A percentile compares a stretch with the other conserved stretches of the same genome.
These are phyloP conservation scores for Cheirogaleus major DNA, from an alignment of 2,797 vertebrate genomes.

Conservation along the genomic window DNA sequence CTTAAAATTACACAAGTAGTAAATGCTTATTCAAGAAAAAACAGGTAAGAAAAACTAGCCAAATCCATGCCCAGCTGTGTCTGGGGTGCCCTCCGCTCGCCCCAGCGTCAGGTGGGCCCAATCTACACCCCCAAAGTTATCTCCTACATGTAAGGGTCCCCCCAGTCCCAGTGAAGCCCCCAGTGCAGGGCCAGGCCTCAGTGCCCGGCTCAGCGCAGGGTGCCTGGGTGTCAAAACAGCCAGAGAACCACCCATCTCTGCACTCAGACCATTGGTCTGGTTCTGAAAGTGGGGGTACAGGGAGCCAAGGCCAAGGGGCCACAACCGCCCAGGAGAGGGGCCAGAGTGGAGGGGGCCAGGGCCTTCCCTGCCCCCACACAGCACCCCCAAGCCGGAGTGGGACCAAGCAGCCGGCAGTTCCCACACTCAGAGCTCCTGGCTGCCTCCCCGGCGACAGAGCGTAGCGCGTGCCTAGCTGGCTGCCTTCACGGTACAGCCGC, in stretches of 20 bases:
- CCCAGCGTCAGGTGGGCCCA: too few species aligned
- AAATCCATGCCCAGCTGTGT: not conserved
- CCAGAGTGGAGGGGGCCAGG: rapidly evolving
- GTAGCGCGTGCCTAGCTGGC: not conserved
- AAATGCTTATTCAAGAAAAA: not conserved
- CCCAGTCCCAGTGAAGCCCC: not conserved
- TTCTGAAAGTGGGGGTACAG: not conserved
- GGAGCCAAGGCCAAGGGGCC: not conserved
- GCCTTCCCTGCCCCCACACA: not conserved
- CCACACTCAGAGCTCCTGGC: not conserved
- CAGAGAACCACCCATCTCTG: too few species aligned
- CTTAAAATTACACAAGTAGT: not conserved
- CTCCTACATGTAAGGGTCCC: not conserved
- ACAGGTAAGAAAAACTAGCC: not conserved
- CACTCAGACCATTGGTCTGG: not conserved
- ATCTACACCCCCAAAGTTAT: not conserved
- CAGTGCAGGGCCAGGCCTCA: not conserved
- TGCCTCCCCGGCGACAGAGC: not conserved
- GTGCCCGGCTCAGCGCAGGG: not conserved
- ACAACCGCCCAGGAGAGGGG: rapidly evolving
- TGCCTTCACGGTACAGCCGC: rapidly evolving
- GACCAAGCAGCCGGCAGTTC: rapidly evolving
- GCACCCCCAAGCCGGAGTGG: not conserved
- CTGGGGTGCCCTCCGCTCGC: too few species aligned
- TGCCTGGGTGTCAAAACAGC: not conserved